Evolutionary conservation across 1,140 invertebrate species (phyloP), one percentile per base, ranked within the genome.

Genomic region (Drosophila bifasciata): DNA sequence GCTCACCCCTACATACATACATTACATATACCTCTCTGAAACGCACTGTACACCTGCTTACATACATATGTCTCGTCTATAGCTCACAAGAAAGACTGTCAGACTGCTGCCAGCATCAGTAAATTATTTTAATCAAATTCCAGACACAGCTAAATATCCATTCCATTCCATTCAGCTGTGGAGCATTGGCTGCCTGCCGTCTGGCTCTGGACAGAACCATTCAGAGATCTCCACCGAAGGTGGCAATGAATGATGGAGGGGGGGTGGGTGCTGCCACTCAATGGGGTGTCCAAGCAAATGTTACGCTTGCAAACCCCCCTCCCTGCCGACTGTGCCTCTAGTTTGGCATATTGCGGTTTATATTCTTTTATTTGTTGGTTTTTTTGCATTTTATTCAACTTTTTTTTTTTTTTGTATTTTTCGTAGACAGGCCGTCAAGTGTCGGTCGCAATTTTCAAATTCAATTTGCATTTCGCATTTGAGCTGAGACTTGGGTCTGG

Each of bases 391-490:
- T 53, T 23, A 36, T 59, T 52, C 32, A 49, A 49, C 39, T 39
- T 66, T 64, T 66, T 32, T 21, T 45, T 25, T 46, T 21, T 62
- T 44, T 58, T 5, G 32, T 63, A 25, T n/a, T 67, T 76, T 76
- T 80, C 56, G 61, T 85, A 58, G 72, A 76, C 80, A 79, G 67
- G 59, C 66, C 76, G 76, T 85, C 80, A 84, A 71, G 75, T 79
- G 67, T 76, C 66, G 46, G 28, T 59, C 11, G 56, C 80, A 64
- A 66, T 84, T 83, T 71, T 71, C 61, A 79, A 79, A 72, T 76
- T 76, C 41, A 79, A 73, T 84, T 84, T 71, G 72, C 72, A 76
- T 84, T 84, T 84, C 60, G 57, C 79, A 83, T 72, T 79, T 51
- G 63, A 61, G 55, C 52, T 56, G 36, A 57, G 5, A 11, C 32